Evolutionary conservation across 2,888 invertebrate species (phyloP).

Genomic region (Orthosia cruda): DNA sequence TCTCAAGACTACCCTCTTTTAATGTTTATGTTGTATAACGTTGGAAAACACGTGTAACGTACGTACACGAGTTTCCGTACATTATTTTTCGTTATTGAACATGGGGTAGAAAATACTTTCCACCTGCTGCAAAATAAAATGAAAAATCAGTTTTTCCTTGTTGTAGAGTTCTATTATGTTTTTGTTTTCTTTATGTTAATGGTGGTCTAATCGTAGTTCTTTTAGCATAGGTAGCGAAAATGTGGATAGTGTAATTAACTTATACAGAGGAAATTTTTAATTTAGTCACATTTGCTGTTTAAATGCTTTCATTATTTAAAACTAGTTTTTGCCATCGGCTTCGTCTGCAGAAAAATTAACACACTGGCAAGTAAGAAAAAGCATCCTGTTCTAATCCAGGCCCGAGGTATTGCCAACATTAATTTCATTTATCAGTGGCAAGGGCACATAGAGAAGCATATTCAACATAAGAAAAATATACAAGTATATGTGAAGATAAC

Average conservation of each 20-base stretch:
- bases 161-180: not conserved
- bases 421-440: too few relatives aligned
- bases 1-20: not conserved
- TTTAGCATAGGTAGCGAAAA: not conserved
- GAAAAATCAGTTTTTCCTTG: not conserved
- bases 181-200: not conserved
- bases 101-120: not conserved
- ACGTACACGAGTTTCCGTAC: not conserved
- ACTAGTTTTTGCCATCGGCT: too few relatives aligned
- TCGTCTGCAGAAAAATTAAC: too few relatives aligned
- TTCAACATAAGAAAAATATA: too few relatives aligned
- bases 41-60: not conserved
- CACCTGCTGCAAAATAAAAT: constrained; percentile 7
- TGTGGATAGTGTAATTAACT: not conserved
- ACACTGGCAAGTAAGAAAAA: too few relatives aligned
- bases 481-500: too few relatives aligned
- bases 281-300: not conserved
- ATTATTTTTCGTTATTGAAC: not conserved
- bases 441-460: too few relatives aligned
- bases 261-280: not conserved
- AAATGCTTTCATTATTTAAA: too few relatives aligned
- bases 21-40: not conserved
- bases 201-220: not conserved
- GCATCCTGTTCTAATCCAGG: too few relatives aligned
- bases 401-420: too few relatives aligned